These are phyloP conservation scores for silkworm (Bombyx mori) DNA, from an alignment of 1,140 invertebrate species.

Conservation along the genomic window DNA sequence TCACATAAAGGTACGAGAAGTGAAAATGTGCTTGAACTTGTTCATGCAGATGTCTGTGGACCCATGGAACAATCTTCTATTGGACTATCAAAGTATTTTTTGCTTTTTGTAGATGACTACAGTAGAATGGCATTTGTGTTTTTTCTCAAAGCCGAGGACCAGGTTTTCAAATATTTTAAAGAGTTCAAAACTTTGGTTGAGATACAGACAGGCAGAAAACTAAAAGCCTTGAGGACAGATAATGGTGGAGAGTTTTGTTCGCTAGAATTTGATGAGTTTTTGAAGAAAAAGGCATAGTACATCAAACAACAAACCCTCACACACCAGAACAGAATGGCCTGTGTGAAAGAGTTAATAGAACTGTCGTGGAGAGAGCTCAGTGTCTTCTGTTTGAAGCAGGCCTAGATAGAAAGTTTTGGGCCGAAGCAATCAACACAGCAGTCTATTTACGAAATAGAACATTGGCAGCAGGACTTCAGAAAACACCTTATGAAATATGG, in stretches of 20 bases:
- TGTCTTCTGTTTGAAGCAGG: slow-evolving; percentile 12
- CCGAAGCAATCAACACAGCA: slow-evolving; percentile 17
- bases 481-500: slow-evolving; percentile 22
- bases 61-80: slow-evolving; percentile 9
- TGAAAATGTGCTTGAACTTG: slow-evolving; percentile 13
- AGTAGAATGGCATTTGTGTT: slow-evolving; percentile 16
- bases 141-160: slow-evolving; percentile 13
- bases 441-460: slow-evolving; percentile 19
- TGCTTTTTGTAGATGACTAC: slow-evolving; percentile 19
- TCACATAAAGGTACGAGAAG: slow-evolving; percentile 2
- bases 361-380: slow-evolving; percentile 11
- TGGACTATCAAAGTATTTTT: slow-evolving; percentile 14
- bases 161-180: slow-evolving; percentile 16
- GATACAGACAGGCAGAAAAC: slow-evolving; percentile 14
- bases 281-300: slow-evolving; percentile 14
- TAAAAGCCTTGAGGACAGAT: slow-evolving; percentile 16
- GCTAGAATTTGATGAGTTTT: slow-evolving; percentile 12
- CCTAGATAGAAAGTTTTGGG: slow-evolving; percentile 13
- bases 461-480: slow-evolving; percentile 13
- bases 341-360: slow-evolving; percentile 17
- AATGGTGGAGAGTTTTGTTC: slow-evolving; percentile 19
- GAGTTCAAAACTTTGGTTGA: slow-evolving; percentile 15
- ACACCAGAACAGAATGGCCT: slow-evolving; percentile 19
- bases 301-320: slow-evolving; percentile 14
- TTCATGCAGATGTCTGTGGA: slow-evolving; percentile 27